A percentile compares a stretch with the other conserved stretches of the same genome.
These are phyloP conservation scores for Sebastes minor DNA, from an alignment of 2,797 vertebrate genomes.

Conservation along the genomic window DNA sequence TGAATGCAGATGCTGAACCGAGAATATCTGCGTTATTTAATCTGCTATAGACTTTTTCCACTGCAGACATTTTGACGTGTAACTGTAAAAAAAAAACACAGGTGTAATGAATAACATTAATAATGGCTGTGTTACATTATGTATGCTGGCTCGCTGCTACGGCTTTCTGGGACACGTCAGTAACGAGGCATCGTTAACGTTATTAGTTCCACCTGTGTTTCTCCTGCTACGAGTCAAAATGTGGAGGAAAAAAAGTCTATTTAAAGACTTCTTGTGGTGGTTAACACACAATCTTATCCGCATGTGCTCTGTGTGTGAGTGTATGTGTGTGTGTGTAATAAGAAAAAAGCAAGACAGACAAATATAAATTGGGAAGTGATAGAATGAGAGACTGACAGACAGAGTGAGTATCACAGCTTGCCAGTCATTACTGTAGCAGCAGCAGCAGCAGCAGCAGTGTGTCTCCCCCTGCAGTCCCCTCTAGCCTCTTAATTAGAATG, in stretches of 20 bases:
- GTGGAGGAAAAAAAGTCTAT: neutral
- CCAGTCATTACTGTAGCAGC: conserved; percentile 37
- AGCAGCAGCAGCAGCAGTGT: conserved; percentile 20
- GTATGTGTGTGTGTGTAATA: neutral
- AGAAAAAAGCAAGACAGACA: neutral
- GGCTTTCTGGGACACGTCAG: neutral
- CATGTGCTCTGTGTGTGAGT: neutral
- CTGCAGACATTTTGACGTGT: neutral
- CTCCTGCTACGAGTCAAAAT: neutral
- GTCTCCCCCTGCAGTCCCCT: conserved; percentile 56
- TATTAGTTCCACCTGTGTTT: neutral
- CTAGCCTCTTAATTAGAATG: conserved; percentile 71
- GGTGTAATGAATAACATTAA: neutral
- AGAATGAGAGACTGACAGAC: conserved; percentile 13
- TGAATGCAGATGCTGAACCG: neutral
- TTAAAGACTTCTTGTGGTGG: neutral
- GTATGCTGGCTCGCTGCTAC: neutral
- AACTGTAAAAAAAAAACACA: neutral
- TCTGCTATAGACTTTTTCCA: neutral
- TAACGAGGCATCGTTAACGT: neutral
- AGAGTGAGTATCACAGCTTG: conserved; percentile 40
- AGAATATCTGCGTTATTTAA: neutral
- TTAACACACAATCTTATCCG: neutral
- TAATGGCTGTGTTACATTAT: neutral
- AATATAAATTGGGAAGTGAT: neutral